Conservation (phyloP, 1,140 invertebrate genomes). For the Cylas formicarius region DNA sequence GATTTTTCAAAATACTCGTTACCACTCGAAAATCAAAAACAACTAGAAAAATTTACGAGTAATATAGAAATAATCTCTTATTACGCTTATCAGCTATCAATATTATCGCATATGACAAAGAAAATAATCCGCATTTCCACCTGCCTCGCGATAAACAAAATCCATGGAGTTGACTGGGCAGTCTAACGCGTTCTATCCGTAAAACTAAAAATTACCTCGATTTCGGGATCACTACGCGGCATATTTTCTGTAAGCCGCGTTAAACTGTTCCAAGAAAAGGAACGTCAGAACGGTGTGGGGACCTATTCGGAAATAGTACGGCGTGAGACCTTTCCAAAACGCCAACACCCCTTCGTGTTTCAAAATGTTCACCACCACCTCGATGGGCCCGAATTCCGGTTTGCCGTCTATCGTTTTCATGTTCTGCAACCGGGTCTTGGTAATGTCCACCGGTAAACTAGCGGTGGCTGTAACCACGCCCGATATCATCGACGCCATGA, state of each 20-base stretch:
- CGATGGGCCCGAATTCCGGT: constrained; percentile 79
- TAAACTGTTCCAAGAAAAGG: constrained; percentile 96
- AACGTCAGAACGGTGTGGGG: constrained; percentile 98
- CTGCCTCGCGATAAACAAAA: no score
- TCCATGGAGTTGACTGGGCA: no score
- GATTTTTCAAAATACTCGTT: no score
- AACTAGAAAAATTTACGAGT: no score
- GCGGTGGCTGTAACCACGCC: constrained; percentile 84
- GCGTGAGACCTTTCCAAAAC: constrained; percentile 98
- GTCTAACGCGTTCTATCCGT: no score
- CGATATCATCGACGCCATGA: constrained; percentile 93
- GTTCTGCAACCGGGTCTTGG: constrained; percentile 97
- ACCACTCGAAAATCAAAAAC: no score
- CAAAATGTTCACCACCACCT: constrained; percentile 77
- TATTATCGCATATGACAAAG: no score
- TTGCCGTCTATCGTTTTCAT: constrained; percentile 87
- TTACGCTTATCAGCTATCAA: no score
- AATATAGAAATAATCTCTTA: no score
- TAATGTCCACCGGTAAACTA: constrained; percentile 98
- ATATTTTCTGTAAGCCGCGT: constrained; percentile 48
- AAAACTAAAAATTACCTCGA: no score
- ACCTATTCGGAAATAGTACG: constrained; percentile 89
- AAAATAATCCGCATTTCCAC: no score
- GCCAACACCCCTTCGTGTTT: constrained; percentile 89
- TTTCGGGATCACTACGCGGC: constrained; percentile 1